These are phyloP conservation scores for Bubo bubo DNA, from an alignment of 2,113 vertebrate genomes.

Conservation along the genomic window DNA sequence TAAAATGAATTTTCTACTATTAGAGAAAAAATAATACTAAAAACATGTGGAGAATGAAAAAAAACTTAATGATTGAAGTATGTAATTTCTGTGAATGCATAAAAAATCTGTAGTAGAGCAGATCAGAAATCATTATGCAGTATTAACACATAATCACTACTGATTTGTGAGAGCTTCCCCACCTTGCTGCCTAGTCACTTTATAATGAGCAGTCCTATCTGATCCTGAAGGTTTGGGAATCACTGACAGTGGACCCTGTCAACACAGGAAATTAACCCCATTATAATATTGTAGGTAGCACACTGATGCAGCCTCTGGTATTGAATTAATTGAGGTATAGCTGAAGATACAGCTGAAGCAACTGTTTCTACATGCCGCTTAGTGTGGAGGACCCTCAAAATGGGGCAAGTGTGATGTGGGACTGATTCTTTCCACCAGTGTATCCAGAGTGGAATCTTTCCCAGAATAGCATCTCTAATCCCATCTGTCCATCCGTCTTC, in stretches of 20 bases:
- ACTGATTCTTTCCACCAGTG: background rate
- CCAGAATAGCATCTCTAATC: background rate
- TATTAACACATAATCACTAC: background rate
- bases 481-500: background rate
- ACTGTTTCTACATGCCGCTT: background rate
- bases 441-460: background rate
- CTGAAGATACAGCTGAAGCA: background rate
- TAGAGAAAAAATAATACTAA: background rate
- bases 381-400: background rate
- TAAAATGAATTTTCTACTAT: background rate
- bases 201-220: background rate
- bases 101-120: background rate
- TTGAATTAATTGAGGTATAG: background rate
- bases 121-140: background rate
- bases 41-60: background rate
- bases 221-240: background rate
- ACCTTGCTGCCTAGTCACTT: background rate
- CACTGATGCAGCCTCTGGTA: background rate
- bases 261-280: background rate
- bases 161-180: background rate
- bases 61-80: background rate
- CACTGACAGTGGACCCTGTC: background rate
- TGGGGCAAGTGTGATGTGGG: accelerated
- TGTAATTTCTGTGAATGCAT: background rate
- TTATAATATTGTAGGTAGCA: background rate